Evolutionary conservation across 2,888 invertebrate species (phyloP), one percentile per base, ranked within the genome.

Genomic region (Tetropium fuscum): DNA sequence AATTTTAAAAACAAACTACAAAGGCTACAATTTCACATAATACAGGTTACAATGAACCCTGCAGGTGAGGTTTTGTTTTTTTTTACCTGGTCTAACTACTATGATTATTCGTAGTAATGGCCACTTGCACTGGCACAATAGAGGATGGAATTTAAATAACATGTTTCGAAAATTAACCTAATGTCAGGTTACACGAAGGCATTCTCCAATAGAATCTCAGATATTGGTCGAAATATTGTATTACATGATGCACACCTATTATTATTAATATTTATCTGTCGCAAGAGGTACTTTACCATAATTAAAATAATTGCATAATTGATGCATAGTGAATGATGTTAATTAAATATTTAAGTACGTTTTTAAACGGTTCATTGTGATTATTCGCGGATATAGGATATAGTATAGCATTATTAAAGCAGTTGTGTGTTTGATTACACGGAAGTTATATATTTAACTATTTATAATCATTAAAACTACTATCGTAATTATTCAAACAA

Each of bases 81-180:
- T 69, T 68, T 63, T 71, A 66, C 63, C 66, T 51, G 34, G 55
- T 58, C 56, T 62, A 70, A 75, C 72, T 74, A 77, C 77, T 75
- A 76, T 78, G 76, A 79, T 79, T 78, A 77, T 71, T 75, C 73
- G 71, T 77, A 73, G 74, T 78, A 79, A 79, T 77, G 75, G 74
- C 77, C 75, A 74, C 78, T 78, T 78, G 75, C 68, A 69, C 70
- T 69, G 69, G 75, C 75, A 80, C 80, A 80, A 80, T 80, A 77
- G 78, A 73, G 79, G 78, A 75, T 77, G 80, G 80, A 80, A 80
- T 80, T 79, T 80, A 80, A 81, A 80, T 80, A 77, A 79, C 78
- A 78, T 71, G 75, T 73, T 74, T 78, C 71, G 74, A 73, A 76
- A 80, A 78, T 80, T 77, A 79, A 77, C 74, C 75, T 80, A 79